Evolutionary conservation across 2,113 vertebrate genomes (phyloP).

Genomic region (Microcebus lehilahytsara): DNA sequence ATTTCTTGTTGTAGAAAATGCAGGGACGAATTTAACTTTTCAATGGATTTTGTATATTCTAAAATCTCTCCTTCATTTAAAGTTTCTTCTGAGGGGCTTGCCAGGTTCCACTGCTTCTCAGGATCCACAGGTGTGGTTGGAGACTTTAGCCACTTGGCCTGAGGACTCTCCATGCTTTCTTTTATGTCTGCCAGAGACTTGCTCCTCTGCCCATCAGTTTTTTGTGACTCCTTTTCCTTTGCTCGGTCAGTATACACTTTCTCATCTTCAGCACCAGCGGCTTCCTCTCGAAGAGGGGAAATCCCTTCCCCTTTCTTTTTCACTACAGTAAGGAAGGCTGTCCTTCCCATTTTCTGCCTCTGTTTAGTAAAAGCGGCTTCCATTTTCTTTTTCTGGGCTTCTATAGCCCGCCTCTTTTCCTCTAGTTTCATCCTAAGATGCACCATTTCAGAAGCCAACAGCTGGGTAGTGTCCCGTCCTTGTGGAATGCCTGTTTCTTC

Average conservation of each 20-base stretch:
- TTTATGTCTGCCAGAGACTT: constrained; percentile 77
- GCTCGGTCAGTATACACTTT: constrained; percentile 80
- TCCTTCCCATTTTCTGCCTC: constrained; percentile 96
- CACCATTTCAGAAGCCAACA: constrained; percentile 97
- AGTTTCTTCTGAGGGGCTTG: constrained; percentile 87
- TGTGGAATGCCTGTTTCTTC: constrained; percentile 88
- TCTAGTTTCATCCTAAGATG: constrained; percentile 96
- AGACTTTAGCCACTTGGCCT: constrained; percentile 88
- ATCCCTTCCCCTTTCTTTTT: constrained; percentile 93
- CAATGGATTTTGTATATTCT: constrained; percentile 96
- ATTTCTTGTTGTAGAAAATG: constrained; percentile 96
- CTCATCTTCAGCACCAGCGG: constrained; percentile 85
- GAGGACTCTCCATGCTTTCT: constrained; percentile 79
- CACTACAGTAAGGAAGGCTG: constrained; percentile 95
- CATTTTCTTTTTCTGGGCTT: constrained; percentile 98
- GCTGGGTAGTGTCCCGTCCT: constrained; percentile 92
- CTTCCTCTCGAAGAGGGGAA: constrained; percentile 89
- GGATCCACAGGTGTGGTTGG: constrained; percentile 79
- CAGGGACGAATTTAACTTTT: constrained; percentile 94
- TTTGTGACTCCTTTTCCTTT: constrained; percentile 77
- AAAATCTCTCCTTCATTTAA: constrained; percentile 91
- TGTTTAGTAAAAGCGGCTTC: constrained; percentile 96
- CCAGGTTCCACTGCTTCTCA: constrained; percentile 85
- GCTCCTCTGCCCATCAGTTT: constrained; percentile 71
- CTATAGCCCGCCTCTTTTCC: constrained; percentile 97